These are phyloP conservation scores for Lytechinus pictus DNA, from an alignment of 35 echinoderm and acorn worm species.

Conservation along the genomic window DNA sequence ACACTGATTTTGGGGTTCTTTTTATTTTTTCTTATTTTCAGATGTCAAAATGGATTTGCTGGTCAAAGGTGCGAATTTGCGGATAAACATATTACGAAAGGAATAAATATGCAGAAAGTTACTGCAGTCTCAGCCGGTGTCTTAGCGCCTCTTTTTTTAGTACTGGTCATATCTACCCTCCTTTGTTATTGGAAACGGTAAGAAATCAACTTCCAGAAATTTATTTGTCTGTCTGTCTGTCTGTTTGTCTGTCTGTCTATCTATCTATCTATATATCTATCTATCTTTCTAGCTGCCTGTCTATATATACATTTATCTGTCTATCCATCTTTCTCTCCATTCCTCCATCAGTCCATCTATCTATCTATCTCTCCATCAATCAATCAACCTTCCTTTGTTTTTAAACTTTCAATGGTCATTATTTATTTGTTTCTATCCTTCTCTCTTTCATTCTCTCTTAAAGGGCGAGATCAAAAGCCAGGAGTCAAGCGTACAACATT, in stretches of 20 bases:
- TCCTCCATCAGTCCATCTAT: not conserved
- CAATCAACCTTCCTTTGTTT: too few relatives aligned
- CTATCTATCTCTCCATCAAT: not conserved
- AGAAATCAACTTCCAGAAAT: not conserved
- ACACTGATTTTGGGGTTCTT: too few relatives aligned
- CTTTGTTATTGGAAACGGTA: conserved; percentile 61
- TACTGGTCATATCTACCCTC: conserved; percentile 50
- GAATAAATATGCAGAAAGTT: conserved; percentile 58
- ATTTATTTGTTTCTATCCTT: not conserved
- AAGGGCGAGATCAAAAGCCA: conserved; percentile 6
- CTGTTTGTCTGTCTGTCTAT: not conserved
- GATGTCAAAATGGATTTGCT: conserved; percentile 52
- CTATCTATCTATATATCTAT: not conserved
- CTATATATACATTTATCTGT: too few relatives aligned
- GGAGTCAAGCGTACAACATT: conserved; percentile 30
- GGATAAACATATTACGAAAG: conserved; percentile 48
- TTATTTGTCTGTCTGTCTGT: not conserved
- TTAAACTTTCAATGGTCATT: not conserved
- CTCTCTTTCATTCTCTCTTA: not conserved
- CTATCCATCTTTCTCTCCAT: too few relatives aligned
- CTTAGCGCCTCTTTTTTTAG: conserved; percentile 69
- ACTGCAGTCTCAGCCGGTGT: conserved; percentile 77
- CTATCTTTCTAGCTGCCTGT: not conserved
- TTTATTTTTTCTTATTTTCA: conserved; percentile 20
- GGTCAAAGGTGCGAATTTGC: conserved; percentile 58